A percentile compares a stretch with the other conserved stretches of the same genome.
phyloP scores from a whole-genome alignment of 2,797 vertebrate genomes.

The Anguilla obscura region DNA sequence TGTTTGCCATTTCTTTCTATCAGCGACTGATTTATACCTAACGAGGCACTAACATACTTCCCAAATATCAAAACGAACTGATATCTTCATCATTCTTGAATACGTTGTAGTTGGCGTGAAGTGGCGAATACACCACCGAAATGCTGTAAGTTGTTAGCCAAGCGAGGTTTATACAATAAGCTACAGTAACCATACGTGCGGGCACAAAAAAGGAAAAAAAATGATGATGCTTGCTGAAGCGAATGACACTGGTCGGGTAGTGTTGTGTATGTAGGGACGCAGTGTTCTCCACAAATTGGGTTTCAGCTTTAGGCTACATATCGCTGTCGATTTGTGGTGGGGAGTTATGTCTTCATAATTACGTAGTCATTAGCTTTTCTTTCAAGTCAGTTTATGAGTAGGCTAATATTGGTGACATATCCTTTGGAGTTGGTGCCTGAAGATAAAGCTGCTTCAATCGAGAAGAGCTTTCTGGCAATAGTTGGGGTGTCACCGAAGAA shows the following conservation, averaged over 20 bases:
- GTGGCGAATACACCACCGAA: not conserved
- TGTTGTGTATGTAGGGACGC: not conserved
- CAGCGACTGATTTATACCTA: constrained; percentile 5
- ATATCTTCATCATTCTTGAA: not conserved
- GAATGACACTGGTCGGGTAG: constrained; percentile 20
- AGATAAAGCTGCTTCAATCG: constrained; percentile 7
- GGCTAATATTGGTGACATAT: not conserved
- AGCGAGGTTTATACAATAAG: not conserved
- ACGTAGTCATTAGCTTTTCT: not conserved
- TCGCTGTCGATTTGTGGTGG: constrained; percentile 21
- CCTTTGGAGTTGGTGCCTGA: not conserved
- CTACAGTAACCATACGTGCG: not conserved
- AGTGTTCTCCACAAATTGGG: constrained; percentile 9
- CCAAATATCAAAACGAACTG: not conserved
- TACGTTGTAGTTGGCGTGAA: not conserved
- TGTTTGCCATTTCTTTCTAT: constrained; percentile 25
- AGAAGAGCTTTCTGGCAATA: not conserved
- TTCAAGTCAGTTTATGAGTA: not conserved
- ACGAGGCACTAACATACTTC: not conserved
- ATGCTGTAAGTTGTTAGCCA: constrained; percentile 10
- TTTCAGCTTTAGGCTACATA: not conserved
- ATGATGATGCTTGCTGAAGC: constrained; percentile 28
- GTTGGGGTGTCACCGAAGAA: constrained; percentile 23
- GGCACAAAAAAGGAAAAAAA: not conserved
- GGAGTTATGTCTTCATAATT: constrained; percentile 20